Percentiles rank a stretch among this genome's conserved stretches.
These are phyloP conservation scores for Oenanthe oenanthe DNA, from an alignment of 2,113 vertebrate genomes.

Conservation along the genomic window DNA sequence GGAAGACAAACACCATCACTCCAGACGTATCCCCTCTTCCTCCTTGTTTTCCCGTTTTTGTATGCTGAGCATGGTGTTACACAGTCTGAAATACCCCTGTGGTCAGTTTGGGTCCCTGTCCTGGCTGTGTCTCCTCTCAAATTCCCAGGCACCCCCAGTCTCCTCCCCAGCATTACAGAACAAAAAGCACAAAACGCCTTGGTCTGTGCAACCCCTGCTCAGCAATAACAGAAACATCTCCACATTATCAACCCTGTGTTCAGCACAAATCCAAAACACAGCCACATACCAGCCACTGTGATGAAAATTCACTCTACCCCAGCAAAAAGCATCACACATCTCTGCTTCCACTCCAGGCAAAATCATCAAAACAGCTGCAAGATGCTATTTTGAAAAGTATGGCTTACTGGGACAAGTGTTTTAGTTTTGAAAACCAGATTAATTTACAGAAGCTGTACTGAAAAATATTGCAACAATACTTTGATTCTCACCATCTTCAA, in stretches of 20 bases:
- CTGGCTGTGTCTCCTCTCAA: not conserved
- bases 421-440: not conserved
- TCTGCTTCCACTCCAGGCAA: not conserved
- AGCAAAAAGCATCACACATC: not conserved
- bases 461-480: not conserved
- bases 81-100: not conserved
- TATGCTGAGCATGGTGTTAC: accelerated
- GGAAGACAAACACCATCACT: accelerated
- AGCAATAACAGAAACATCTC: not conserved
- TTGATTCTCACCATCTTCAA: not conserved
- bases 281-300: accelerated
- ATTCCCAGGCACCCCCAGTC: not conserved
- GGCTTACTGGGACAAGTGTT: not conserved
- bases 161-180: accelerated
- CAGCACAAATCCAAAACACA: not conserved
- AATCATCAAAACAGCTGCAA: not conserved
- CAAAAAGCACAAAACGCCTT: not conserved
- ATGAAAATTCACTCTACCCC: not conserved
- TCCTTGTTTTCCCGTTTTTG: not conserved
- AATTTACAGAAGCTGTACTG: not conserved
- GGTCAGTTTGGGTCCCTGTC: not conserved
- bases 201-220: not conserved
- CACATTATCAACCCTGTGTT: not conserved
- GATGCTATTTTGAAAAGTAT: not conserved
- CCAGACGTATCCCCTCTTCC: not conserved